Percentiles rank a stretch among this genome's conserved stretches.
phyloP scores from a whole-genome alignment of 2,113 vertebrate genomes.

The Pyxicephalus adspersus region DNA sequence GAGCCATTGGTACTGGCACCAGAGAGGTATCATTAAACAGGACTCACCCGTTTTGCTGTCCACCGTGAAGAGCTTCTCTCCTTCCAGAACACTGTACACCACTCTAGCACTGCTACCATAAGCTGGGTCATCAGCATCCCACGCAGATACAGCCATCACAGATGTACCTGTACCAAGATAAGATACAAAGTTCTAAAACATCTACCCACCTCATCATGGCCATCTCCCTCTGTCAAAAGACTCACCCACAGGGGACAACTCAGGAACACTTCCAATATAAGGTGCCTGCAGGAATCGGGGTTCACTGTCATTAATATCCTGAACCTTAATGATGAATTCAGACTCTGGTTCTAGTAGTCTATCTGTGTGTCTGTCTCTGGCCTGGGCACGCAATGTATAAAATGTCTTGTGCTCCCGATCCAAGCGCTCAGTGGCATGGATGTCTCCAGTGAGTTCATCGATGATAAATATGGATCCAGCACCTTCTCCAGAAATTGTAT shows the following conservation, averaged over 20 bases:
- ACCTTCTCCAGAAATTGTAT: slow-evolving; percentile 96
- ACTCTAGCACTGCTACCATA: slow-evolving; percentile 94
- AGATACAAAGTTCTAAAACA: slow-evolving; percentile 10
- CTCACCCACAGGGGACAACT: slow-evolving; percentile 93
- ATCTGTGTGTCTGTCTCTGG: slow-evolving; percentile 82
- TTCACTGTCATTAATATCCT: slow-evolving; percentile 98
- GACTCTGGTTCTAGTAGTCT: slow-evolving; percentile 93
- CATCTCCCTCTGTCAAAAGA: not conserved
- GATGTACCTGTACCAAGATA: slow-evolving; percentile 83
- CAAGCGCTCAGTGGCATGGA: slow-evolving; percentile 92
- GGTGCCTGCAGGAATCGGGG: slow-evolving; percentile 96
- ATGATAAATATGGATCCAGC: slow-evolving; percentile 96
- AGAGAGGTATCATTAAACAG: not conserved
- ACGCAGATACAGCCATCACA: slow-evolving; percentile 95
- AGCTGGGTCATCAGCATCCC: slow-evolving; percentile 92
- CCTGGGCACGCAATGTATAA: slow-evolving; percentile 93
- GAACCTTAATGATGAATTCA: slow-evolving; percentile 97
- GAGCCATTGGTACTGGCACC: too few relatives aligned
- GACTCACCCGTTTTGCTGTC: slow-evolving; percentile 91
- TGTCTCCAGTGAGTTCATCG: slow-evolving; percentile 93
- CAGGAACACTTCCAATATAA: slow-evolving; percentile 93
- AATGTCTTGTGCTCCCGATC: slow-evolving; percentile 95
- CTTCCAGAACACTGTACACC: slow-evolving; percentile 94
- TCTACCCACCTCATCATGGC: not conserved
- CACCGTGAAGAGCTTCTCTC: slow-evolving; percentile 91